A percentile compares a stretch with the other conserved stretches of the same genome.
Conservation (phyloP, 2,113 vertebrate genomes). For the Sitta europaea region DNA sequence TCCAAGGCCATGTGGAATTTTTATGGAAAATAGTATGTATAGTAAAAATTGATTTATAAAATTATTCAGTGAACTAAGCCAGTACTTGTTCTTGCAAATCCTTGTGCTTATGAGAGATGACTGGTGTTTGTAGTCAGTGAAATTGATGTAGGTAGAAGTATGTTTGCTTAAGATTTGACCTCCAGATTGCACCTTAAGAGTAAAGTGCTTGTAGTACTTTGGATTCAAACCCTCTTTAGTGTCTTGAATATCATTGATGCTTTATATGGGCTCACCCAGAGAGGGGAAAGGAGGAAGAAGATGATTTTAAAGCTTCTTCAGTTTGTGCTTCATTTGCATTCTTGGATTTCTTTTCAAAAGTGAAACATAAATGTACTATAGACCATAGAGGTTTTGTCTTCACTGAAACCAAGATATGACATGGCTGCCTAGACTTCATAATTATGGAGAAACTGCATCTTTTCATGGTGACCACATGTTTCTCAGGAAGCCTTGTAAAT, state of each 20-base stretch:
- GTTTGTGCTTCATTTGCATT: neutral
- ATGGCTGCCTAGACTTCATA: neutral
- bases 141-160: neutral
- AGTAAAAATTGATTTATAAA: neutral
- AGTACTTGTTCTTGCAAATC: neutral
- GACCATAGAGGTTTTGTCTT: neutral
- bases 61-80: neutral
- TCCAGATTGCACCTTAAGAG: neutral
- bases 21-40: neutral
- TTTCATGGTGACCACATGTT: neutral
- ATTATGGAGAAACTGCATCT: neutral
- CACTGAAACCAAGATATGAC: neutral
- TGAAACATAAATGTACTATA: neutral
- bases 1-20: neutral
- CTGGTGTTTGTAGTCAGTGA: neutral
- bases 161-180: constrained; percentile 10
- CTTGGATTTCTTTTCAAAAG: neutral
- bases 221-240: neutral
- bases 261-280: neutral
- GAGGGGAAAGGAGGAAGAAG: neutral
- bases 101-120: neutral
- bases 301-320: neutral
- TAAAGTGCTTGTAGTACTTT: neutral
- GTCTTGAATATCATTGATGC: neutral
- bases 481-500: neutral